These are phyloP conservation scores for Heliconius hewitsoni DNA, from an alignment of 1,140 invertebrate species.

Conservation along the genomic window DNA sequence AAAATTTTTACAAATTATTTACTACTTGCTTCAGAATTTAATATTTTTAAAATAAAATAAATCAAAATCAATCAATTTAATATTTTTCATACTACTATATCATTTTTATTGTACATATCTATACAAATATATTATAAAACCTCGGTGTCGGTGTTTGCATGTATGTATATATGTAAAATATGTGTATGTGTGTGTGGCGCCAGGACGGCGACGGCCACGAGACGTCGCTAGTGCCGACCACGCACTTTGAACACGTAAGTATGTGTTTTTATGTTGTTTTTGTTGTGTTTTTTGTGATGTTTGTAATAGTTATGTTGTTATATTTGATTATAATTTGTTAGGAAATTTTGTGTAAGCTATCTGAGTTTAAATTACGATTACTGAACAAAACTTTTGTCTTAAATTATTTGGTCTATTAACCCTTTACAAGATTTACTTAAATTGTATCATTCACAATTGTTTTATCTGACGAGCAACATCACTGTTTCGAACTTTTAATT, in stretches of 20 bases:
- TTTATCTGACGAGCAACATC: background rate
- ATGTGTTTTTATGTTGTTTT: slow-evolving; percentile 13
- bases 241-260: slow-evolving; percentile 71
- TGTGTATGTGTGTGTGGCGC: slow-evolving; percentile 58
- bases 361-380: no score
- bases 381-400: no score
- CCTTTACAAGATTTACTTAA: background rate
- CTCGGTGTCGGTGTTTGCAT: slow-evolving; percentile 68
- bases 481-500: background rate
- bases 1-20: no score
- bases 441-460: background rate
- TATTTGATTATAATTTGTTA: background rate
- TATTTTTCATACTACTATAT: background rate
- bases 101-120: slow-evolving; percentile 11
- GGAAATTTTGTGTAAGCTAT: no score
- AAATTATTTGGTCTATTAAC: no score
- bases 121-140: background rate
- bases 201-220: slow-evolving; percentile 71
- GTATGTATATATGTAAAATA: slow-evolving; percentile 49
- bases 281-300: slow-evolving; percentile 4
- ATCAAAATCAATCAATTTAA: no score
- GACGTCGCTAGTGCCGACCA: slow-evolving; percentile 61
- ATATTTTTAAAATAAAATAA: no score
- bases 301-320: background rate
- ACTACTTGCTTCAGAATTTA: no score